Conservation (phyloP, 2,888 invertebrate genomes). For the Heliconius ismenius region DNA sequence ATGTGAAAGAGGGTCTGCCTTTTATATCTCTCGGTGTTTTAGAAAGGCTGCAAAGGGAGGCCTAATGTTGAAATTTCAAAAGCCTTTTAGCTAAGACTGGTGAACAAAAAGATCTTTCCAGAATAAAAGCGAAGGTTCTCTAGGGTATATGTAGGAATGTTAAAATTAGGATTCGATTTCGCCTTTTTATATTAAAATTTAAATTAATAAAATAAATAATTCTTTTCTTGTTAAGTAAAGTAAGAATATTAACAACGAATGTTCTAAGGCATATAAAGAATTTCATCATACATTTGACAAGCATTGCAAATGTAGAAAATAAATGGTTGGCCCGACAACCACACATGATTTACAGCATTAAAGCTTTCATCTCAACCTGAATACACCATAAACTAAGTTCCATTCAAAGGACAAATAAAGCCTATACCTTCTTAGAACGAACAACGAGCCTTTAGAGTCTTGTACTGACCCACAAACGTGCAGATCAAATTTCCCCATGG, state of each 20-base stretch:
- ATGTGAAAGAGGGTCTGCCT: slow-evolving; percentile 36
- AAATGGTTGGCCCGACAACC: slow-evolving; percentile 18
- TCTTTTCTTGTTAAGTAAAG: background rate
- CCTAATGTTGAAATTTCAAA: slow-evolving; percentile 35
- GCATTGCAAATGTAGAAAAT: slow-evolving; percentile 1
- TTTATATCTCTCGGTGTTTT: slow-evolving; percentile 31
- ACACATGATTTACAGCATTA: slow-evolving; percentile 22
- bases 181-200: background rate
- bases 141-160: background rate
- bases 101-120: slow-evolving; percentile 19
- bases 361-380: slow-evolving; percentile 31
- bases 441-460: slow-evolving; percentile 47
- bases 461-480: slow-evolving; percentile 67
- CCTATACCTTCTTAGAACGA: slow-evolving; percentile 39
- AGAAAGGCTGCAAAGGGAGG: slow-evolving; percentile 36
- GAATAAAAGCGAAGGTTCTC: slow-evolving; percentile 8
- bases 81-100: slow-evolving; percentile 29
- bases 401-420: slow-evolving; percentile 44
- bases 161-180: background rate
- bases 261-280: background rate
- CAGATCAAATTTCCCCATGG: slow-evolving; percentile 68
- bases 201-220: background rate
- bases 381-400: slow-evolving; percentile 37
- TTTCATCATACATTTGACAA: background rate
- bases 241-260: background rate